Percentiles rank a stretch among this genome's conserved stretches.
Evolutionary conservation across 2,113 vertebrate genomes (phyloP).

Genomic region (Mohoua ochrocephala): DNA sequence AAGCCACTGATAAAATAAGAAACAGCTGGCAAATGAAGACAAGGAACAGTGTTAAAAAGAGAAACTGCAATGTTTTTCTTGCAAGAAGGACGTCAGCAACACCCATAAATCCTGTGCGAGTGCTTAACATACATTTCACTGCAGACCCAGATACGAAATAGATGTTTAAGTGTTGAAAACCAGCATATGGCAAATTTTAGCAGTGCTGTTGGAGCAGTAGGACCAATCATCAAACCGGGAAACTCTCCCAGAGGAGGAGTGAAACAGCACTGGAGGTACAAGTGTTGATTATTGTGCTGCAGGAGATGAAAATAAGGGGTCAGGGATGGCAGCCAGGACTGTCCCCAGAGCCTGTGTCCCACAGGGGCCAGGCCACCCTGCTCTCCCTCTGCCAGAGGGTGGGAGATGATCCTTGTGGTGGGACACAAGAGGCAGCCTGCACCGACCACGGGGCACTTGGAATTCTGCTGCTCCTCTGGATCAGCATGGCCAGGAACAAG

Average conservation of each 20-base stretch:
- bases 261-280: not conserved
- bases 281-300: not conserved
- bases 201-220: not conserved
- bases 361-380: rapidly evolving
- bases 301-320: not conserved
- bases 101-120: not conserved
- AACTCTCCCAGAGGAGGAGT: not conserved
- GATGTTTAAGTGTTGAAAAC: conserved; percentile 45
- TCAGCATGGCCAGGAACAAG: not conserved
- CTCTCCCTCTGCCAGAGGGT: not conserved
- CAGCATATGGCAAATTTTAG: conserved; percentile 24
- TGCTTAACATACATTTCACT: not conserved
- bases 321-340: not conserved
- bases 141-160: not conserved
- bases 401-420: not conserved
- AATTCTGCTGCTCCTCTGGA: not conserved
- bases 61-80: not conserved
- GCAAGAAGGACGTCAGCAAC: not conserved
- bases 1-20: not conserved
- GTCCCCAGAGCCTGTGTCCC: not conserved
- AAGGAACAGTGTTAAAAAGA: conserved; percentile 9
- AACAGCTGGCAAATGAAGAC: conserved; percentile 55
- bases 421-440: not conserved
- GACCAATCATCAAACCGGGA: not conserved
- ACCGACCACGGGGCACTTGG: rapidly evolving